Percentiles rank a stretch among this genome's conserved stretches.
phyloP scores from a whole-genome alignment of 2,888 invertebrate genomes.

The Spodoptera picta region DNA sequence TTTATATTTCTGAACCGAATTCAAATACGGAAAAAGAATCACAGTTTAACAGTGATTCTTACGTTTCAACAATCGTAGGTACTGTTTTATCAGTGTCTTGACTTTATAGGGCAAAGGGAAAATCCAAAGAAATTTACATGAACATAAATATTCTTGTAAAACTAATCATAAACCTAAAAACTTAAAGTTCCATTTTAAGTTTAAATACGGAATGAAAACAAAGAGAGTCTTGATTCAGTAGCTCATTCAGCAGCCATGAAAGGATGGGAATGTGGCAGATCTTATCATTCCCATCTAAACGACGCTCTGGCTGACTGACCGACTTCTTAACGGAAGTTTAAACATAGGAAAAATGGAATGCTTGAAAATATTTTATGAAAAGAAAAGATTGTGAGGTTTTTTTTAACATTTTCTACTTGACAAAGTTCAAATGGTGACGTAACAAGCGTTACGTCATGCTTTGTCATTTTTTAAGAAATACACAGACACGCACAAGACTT shows the following conservation, averaged over 20 bases:
- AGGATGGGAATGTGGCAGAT: slow-evolving; percentile 50
- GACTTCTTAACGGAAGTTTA: slow-evolving; percentile 43
- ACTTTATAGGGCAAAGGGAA: no score
- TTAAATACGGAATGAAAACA: slow-evolving; percentile 13
- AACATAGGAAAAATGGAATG: slow-evolving; percentile 11
- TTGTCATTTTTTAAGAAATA: no score
- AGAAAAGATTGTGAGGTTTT: neutral
- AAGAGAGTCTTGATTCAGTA: slow-evolving; percentile 40
- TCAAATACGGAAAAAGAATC: no score
- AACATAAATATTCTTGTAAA: no score
- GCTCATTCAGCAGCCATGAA: slow-evolving; percentile 53
- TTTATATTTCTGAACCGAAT: no score
- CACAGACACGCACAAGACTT: no score
- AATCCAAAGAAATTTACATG: no score
- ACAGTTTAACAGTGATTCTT: no score
- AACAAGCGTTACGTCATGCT: no score
- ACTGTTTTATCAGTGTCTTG: no score
- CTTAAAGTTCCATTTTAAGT: neutral
- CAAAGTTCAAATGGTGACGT: no score
- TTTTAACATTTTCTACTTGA: neutral
- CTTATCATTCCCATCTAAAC: slow-evolving; percentile 47
- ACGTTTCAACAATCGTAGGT: no score
- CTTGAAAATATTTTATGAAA: neutral
- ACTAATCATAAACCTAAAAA: neutral
- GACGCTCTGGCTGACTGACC: slow-evolving; percentile 50